phyloP scores from a whole-genome alignment of 2,888 invertebrate species.

The Carabus problematicus region DNA sequence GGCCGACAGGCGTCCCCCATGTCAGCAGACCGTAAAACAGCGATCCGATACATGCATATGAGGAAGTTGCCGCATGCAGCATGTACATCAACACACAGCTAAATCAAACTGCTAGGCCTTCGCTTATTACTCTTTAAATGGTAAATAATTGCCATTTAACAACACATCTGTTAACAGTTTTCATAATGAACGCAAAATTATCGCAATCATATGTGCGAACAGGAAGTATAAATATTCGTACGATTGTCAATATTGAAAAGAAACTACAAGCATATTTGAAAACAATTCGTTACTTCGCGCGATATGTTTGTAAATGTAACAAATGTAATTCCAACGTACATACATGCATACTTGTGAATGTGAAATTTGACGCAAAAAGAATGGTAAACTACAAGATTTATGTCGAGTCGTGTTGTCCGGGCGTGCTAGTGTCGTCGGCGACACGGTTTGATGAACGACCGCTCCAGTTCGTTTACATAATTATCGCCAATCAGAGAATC shows the following conservation, averaged over 20 bases:
- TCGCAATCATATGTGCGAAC: slow-evolving; percentile 13
- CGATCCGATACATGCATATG: too few species aligned
- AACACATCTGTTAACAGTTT: slow-evolving; percentile 6
- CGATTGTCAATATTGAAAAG: too few species aligned
- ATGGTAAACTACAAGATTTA: slow-evolving; percentile 6
- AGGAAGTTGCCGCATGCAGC: slow-evolving; percentile 2
- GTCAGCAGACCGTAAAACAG: too few species aligned
- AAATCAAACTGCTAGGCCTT: too few species aligned
- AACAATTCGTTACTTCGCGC: too few species aligned
- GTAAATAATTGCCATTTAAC: neutral
- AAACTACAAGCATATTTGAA: too few species aligned
- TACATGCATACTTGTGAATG: too few species aligned
- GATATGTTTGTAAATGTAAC: too few species aligned
- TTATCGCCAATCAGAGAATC: slow-evolving; percentile 58
- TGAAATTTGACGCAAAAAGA: too few species aligned
- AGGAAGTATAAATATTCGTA: neutral
- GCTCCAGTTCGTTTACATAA: slow-evolving; percentile 55
- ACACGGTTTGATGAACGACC: slow-evolving; percentile 48
- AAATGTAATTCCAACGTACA: too few species aligned
- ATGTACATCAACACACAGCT: neutral
- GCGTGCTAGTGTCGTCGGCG: slow-evolving; percentile 20
- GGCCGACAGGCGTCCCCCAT: too few species aligned
- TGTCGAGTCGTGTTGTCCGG: slow-evolving; percentile 1
- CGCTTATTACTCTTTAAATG: too few species aligned
- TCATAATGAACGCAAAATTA: neutral